These are phyloP conservation scores for Caenorhabditis doughertyi DNA, from an alignment of 2,888 invertebrate species.

Conservation along the genomic window DNA sequence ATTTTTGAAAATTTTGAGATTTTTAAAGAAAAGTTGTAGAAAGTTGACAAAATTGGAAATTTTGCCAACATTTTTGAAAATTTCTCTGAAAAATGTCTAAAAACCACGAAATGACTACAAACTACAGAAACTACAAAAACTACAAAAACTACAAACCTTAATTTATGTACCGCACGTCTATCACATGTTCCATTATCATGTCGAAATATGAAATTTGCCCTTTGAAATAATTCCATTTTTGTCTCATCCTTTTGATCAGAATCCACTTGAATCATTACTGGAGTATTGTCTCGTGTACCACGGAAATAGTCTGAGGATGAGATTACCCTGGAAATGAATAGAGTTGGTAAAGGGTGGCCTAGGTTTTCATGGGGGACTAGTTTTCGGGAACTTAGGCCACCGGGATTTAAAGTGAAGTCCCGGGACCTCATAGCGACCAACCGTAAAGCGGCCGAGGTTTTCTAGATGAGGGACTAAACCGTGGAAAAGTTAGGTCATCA, in stretches of 20 bases:
- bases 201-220: constrained; percentile 66
- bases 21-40: too few species aligned
- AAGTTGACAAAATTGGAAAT: too few species aligned
- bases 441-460: too few species aligned
- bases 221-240: constrained; percentile 69
- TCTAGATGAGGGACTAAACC: too few species aligned
- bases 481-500: too few species aligned
- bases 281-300: constrained; percentile 62
- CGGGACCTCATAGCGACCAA: too few species aligned
- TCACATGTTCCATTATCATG: constrained; percentile 66
- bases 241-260: constrained; percentile 37
- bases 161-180: constrained; percentile 48
- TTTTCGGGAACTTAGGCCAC: not conserved
- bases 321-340: constrained; percentile 66
- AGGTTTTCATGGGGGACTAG: not conserved
- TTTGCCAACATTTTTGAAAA: not conserved
- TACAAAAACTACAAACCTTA: constrained; percentile 42
- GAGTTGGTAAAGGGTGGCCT: too few species aligned
- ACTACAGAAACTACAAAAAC: too few species aligned
- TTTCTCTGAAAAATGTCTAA: not conserved
- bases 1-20: too few species aligned
- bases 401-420: too few species aligned
- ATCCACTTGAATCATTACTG: constrained; percentile 69
- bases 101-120: too few species aligned
- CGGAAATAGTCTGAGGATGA: constrained; percentile 70